These are phyloP conservation scores for Tetramorium simillimum DNA, from an alignment of 1,140 invertebrate genomes.

Conservation along the genomic window DNA sequence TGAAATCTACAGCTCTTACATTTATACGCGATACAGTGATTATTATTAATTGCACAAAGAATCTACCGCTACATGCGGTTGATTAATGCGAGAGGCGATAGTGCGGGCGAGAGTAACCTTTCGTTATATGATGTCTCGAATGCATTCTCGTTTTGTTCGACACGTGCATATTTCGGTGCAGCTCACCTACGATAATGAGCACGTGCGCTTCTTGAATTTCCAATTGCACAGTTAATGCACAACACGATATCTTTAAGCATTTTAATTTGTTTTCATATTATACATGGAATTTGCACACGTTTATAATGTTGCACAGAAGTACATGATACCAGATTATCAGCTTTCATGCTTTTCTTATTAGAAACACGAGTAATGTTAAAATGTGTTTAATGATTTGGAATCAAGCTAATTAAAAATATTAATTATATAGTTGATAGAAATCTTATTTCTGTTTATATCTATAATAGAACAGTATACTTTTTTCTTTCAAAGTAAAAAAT, in stretches of 20 bases:
- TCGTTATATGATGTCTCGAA: not conserved
- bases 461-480: not conserved
- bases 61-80: constrained; percentile 56
- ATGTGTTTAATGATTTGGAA: not conserved
- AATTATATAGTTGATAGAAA: not conserved
- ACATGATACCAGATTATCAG: not conserved
- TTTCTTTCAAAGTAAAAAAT: not conserved
- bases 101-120: constrained; percentile 11
- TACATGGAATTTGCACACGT: not conserved
- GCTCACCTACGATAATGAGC: constrained; percentile 6
- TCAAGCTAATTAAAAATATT: not conserved
- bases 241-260: constrained; percentile 29
- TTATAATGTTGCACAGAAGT: not conserved
- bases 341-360: not conserved
- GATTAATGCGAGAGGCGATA: constrained; percentile 77
- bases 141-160: not conserved
- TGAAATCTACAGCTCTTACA: constrained; percentile 31
- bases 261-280: constrained; percentile 22
- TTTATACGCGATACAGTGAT: not conserved
- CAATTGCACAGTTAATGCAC: constrained; percentile 19
- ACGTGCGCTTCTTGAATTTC: not conserved
- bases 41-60: constrained; percentile 76
- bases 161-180: not conserved
- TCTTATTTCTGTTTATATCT: not conserved
- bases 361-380: not conserved